Evolutionary conservation across 1,140 invertebrate genomes (phyloP).

Genomic region (Pectinophora gossypiella): DNA sequence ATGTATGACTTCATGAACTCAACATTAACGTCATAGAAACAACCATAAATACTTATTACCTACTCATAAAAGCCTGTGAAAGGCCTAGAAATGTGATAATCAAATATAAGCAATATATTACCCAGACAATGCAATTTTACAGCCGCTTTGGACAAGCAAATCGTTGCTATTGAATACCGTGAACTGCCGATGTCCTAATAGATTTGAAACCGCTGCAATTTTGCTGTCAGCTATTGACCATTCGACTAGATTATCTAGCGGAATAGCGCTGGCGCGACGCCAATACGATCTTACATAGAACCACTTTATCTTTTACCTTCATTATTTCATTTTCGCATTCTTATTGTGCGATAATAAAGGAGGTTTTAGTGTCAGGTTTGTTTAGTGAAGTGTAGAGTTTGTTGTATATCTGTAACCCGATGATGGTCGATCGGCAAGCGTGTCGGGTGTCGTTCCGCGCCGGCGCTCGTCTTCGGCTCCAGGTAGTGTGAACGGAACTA

Average conservation of each 20-base stretch:
- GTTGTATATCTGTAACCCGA: conserved; percentile 37
- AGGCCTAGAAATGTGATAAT: too few relatives aligned
- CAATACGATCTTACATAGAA: conserved; percentile 25
- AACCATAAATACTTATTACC: too few relatives aligned
- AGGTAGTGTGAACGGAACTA: conserved; percentile 40
- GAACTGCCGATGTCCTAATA: too few relatives aligned
- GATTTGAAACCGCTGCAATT: conserved; percentile 7
- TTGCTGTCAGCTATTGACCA: conserved; percentile 21
- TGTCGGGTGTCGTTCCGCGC: conserved; percentile 48
- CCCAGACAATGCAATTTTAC: too few relatives aligned
- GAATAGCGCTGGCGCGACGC: conserved; percentile 30
- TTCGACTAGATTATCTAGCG: conserved; percentile 25
- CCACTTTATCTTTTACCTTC: conserved; percentile 3
- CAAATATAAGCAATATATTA: too few relatives aligned
- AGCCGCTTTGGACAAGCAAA: too few relatives aligned
- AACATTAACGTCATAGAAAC: too few relatives aligned
- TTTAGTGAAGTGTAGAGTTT: conserved; percentile 4
- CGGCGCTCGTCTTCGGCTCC: conserved; percentile 24
- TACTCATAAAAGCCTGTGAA: too few relatives aligned
- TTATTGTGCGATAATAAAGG: conserved; percentile 6
- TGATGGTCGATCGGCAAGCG: conserved; percentile 34
- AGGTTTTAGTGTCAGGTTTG: conserved; percentile 4
- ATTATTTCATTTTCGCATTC: background rate
- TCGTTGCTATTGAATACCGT: too few relatives aligned
- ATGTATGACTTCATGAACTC: too few relatives aligned